Evolutionary conservation across 2,797 vertebrate species (phyloP).

Genomic region (Crypturellus tataupa): DNA sequence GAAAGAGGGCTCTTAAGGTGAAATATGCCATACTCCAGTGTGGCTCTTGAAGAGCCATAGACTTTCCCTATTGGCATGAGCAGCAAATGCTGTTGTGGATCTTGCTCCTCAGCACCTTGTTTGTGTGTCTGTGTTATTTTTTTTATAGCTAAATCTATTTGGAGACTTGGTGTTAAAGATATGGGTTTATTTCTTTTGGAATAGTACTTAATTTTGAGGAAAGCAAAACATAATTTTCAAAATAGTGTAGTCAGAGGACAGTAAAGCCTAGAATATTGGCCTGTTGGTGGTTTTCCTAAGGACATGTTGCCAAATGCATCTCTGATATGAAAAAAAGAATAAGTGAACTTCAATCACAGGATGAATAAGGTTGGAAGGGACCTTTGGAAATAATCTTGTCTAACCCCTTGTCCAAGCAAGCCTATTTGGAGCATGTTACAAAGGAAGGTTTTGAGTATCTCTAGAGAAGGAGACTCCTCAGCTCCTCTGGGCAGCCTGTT

Average conservation of each 20-base stretch:
- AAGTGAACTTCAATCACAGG: neutral
- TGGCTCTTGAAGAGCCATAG: neutral
- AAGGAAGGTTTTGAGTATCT: too few species aligned
- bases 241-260: neutral
- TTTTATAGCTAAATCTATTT: neutral
- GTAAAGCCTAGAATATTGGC: neutral
- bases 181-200: neutral
- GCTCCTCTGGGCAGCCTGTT: too few species aligned
- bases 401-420: too few species aligned
- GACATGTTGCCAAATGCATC: neutral
- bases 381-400: too few species aligned
- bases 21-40: neutral
- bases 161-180: neutral
- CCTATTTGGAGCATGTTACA: too few species aligned
- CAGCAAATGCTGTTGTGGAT: neutral
- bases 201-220: neutral
- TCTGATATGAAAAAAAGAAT: neutral
- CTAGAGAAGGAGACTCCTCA: too few species aligned
- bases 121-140: neutral
- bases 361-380: too few species aligned
- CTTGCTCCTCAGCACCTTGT: neutral
- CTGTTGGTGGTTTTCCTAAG: neutral
- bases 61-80: neutral
- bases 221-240: neutral
- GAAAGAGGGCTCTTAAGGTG: neutral